These are phyloP conservation scores for Catonia carolina DNA, from an alignment of 2,888 invertebrate species.

Conservation along the genomic window DNA sequence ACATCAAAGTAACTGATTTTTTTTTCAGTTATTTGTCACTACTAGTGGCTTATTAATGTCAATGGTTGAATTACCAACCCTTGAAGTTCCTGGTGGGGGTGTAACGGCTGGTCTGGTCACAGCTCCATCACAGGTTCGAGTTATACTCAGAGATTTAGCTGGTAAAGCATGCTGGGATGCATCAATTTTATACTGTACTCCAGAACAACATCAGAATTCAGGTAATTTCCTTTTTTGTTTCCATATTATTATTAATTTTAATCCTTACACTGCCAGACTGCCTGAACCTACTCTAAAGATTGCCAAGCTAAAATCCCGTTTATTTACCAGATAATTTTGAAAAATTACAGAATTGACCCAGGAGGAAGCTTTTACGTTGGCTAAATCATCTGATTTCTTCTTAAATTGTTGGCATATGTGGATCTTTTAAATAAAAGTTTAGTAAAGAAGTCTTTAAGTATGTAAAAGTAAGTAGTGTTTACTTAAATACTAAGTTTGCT, in stretches of 20 bases:
- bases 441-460: too few relatives aligned
- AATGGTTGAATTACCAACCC: slow-evolving; percentile 78
- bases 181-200: slow-evolving; percentile 78
- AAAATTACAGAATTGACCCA: too few relatives aligned
- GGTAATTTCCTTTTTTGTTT: slow-evolving; percentile 2
- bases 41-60: slow-evolving; percentile 78
- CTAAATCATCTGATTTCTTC: too few relatives aligned
- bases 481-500: too few relatives aligned
- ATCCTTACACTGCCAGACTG: too few relatives aligned
- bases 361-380: not conserved
- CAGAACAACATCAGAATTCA: slow-evolving; percentile 39
- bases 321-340: not conserved
- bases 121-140: slow-evolving; percentile 75
- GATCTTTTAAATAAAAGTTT: too few relatives aligned
- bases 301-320: too few relatives aligned
- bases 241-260: too few relatives aligned
- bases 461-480: too few relatives aligned
- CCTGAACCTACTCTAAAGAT: too few relatives aligned
- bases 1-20: too few relatives aligned
- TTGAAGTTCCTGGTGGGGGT: slow-evolving; percentile 72
- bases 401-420: too few relatives aligned
- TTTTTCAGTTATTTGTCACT: slow-evolving; percentile 73
- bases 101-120: slow-evolving; percentile 70
- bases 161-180: slow-evolving; percentile 97
- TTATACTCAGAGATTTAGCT: slow-evolving; percentile 80